Evolutionary conservation across 2,113 vertebrate genomes (phyloP).

Genomic region (Mormyrus iriodes): DNA sequence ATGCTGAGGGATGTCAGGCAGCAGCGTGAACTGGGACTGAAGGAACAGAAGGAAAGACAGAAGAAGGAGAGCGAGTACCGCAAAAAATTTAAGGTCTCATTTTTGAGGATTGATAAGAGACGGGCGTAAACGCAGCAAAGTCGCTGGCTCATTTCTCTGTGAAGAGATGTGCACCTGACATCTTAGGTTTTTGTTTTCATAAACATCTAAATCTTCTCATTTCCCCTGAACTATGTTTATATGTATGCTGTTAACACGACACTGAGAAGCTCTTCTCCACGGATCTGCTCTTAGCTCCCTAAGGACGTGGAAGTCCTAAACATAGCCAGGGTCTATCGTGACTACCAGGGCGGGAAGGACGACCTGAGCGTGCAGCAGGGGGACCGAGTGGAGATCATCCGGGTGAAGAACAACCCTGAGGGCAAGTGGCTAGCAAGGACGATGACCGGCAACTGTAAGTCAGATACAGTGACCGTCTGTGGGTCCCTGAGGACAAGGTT

Average conservation of each 20-base stretch:
- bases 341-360: slow-evolving; percentile 58
- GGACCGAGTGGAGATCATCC: slow-evolving; percentile 59
- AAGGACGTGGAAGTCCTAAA: slow-evolving; percentile 55
- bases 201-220: neutral
- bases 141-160: neutral
- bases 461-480: neutral
- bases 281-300: slow-evolving; percentile 29
- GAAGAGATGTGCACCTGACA: neutral
- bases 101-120: neutral
- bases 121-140: neutral
- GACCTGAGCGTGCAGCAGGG: slow-evolving; percentile 57
- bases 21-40: slow-evolving; percentile 43
- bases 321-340: slow-evolving; percentile 49
- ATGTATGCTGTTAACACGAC: neutral
- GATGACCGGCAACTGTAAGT: slow-evolving; percentile 56
- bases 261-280: neutral
- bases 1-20: slow-evolving; percentile 44
- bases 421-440: slow-evolving; percentile 65
- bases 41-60: slow-evolving; percentile 41
- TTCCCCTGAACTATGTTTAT: neutral
- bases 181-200: neutral
- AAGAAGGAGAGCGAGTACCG: slow-evolving; percentile 50
- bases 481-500: neutral
- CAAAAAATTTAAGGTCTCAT: slow-evolving; percentile 62
- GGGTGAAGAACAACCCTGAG: slow-evolving; percentile 58